Conservation (phyloP, 1,140 invertebrate species). For the Nilaparvata lugens region DNA sequence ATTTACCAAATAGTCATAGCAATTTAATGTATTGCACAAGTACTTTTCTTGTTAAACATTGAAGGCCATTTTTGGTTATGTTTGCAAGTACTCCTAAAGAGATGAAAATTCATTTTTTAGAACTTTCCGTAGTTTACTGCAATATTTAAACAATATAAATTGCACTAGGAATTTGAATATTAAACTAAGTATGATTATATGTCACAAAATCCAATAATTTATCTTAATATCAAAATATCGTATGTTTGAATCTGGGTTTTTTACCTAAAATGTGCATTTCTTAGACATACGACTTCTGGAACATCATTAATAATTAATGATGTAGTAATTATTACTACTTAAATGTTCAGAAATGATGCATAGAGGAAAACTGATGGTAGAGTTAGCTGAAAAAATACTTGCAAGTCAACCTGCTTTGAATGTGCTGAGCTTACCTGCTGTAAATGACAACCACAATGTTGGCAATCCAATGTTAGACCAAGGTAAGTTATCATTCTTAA, state of each 20-base stretch:
- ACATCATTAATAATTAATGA: not conserved
- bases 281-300: not conserved
- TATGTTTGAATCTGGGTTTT: not conserved
- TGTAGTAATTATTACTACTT: not conserved
- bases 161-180: not conserved
- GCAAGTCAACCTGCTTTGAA: not conserved
- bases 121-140: too few relatives aligned
- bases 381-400: not conserved
- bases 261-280: not conserved
- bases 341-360: conserved; percentile 8
- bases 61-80: not conserved
- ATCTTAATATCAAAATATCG: not conserved
- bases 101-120: too few relatives aligned
- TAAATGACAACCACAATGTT: not conserved
- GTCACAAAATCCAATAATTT: not conserved
- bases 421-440: conserved; percentile 2
- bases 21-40: not conserved
- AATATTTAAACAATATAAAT: too few relatives aligned
- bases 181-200: not conserved
- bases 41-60: not conserved
- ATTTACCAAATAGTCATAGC: not conserved
- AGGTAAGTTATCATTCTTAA: too few relatives aligned
- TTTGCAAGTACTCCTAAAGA: too few relatives aligned
- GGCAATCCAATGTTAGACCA: too few relatives aligned
- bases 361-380: conserved; percentile 5